Percentiles rank a stretch among this genome's conserved stretches.
These are phyloP conservation scores for Drosophila takahashii DNA, from an alignment of 1,140 invertebrate genomes.

Conservation along the genomic window DNA sequence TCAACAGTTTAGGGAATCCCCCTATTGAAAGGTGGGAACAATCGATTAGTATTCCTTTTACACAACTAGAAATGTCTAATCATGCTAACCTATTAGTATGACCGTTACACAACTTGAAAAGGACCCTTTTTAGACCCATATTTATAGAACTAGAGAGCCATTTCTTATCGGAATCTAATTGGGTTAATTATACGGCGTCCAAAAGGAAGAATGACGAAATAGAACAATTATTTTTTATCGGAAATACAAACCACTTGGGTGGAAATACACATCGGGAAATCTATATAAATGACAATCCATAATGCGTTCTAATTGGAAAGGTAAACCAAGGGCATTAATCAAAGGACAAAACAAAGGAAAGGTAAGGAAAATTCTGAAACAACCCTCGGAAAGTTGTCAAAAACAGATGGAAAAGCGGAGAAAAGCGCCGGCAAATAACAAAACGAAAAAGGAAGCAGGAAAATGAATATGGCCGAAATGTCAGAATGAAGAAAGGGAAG, in stretches of 20 bases:
- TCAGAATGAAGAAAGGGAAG: slow-evolving; percentile 37
- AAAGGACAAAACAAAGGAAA: slow-evolving; percentile 19
- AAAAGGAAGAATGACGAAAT: background rate
- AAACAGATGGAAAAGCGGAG: slow-evolving; percentile 38
- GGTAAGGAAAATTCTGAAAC: slow-evolving; percentile 39
- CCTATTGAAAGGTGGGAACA: background rate
- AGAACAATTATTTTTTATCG: slow-evolving; percentile 20
- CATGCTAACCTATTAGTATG: background rate
- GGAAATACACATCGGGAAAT: slow-evolving; percentile 15
- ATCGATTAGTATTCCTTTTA: background rate
- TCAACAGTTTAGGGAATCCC: no score
- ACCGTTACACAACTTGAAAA: background rate
- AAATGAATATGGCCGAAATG: slow-evolving; percentile 62
- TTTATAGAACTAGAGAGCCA: background rate
- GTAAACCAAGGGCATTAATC: slow-evolving; percentile 42
- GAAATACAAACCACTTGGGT: background rate
- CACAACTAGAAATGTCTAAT: background rate
- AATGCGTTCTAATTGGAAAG: slow-evolving; percentile 45
- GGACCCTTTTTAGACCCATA: background rate
- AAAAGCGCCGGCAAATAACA: slow-evolving; percentile 70
- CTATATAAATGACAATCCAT: slow-evolving; percentile 29
- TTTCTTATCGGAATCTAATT: slow-evolving; percentile 21
- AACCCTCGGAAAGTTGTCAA: slow-evolving; percentile 68
- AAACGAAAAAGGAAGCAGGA: slow-evolving; percentile 28
- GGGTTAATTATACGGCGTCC: slow-evolving; percentile 6